Percentiles rank a stretch among this genome's conserved stretches.
Conservation (phyloP, 1,140 invertebrate genomes). For the Diplogasteroides magnus region DNA sequence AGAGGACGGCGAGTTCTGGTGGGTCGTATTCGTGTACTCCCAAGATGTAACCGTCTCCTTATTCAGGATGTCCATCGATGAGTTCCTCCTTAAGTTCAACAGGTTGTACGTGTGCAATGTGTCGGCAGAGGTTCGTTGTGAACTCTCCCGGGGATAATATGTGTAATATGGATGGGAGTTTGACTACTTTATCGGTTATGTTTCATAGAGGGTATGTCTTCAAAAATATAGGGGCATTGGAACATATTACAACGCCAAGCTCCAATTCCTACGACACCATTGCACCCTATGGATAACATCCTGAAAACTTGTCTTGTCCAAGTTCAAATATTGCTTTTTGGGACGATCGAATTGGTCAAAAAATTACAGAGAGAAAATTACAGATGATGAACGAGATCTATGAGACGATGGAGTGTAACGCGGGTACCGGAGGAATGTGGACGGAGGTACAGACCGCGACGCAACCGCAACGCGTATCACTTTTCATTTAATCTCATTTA, state of each 20-base stretch:
- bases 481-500: too few species aligned
- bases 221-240: too few species aligned
- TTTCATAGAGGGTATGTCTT: too few species aligned
- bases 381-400: slow-evolving; percentile 68
- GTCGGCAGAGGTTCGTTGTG: slow-evolving; percentile 73
- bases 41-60: not conserved
- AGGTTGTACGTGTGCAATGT: slow-evolving; percentile 88
- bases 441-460: slow-evolving; percentile 26
- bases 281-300: too few species aligned
- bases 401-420: slow-evolving; percentile 35
- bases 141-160: not conserved
- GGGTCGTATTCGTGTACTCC: slow-evolving; percentile 9
- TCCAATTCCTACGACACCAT: too few species aligned
- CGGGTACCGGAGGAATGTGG: slow-evolving; percentile 36
- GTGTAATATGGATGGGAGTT: too few species aligned
- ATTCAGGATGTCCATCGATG: slow-evolving; percentile 58
- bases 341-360: too few species aligned
- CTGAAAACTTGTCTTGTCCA: too few species aligned
- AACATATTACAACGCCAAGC: too few species aligned
- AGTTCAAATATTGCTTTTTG: too few species aligned
- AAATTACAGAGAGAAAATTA: too few species aligned
- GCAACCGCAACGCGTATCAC: slow-evolving; percentile 60
- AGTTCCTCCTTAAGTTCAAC: slow-evolving; percentile 57
- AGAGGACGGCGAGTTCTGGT: slow-evolving; percentile 96
- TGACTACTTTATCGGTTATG: too few species aligned